Percentiles rank a stretch among this genome's conserved stretches.
Evolutionary conservation across 2,797 vertebrate genomes (phyloP).

Genomic region (Pachyuromys duprasi): DNA sequence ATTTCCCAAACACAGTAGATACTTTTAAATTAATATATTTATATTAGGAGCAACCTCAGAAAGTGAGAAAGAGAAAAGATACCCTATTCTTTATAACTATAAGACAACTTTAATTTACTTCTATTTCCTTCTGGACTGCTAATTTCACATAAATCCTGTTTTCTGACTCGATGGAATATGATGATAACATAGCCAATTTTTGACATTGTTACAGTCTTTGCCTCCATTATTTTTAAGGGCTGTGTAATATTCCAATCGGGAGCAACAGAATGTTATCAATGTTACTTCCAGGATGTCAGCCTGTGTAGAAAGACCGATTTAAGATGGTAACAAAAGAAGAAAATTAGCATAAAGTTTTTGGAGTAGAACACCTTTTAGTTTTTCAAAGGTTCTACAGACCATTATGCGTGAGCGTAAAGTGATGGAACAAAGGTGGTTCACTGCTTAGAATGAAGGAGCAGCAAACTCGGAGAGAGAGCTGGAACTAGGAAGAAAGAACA

Average conservation of each 20-base stretch:
- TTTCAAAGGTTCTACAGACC: background rate
- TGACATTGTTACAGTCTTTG: background rate
- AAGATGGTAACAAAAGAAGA: constrained; percentile 27
- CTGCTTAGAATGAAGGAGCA: background rate
- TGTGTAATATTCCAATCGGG: background rate
- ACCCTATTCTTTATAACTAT: background rate
- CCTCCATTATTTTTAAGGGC: constrained; percentile 33
- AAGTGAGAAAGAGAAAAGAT: background rate
- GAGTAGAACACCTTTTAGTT: background rate
- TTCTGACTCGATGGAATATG: background rate
- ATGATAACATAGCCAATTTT: background rate
- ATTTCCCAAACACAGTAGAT: background rate
- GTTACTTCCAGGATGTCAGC: background rate
- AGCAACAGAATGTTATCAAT: constrained; percentile 42
- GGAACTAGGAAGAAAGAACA: background rate
- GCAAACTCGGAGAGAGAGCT: background rate
- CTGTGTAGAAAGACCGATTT: background rate
- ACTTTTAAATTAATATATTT: background rate
- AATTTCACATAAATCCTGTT: background rate
- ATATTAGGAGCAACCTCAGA: background rate
- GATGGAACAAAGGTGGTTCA: constrained; percentile 7
- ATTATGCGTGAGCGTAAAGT: background rate
- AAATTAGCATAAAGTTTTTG: constrained; percentile 39
- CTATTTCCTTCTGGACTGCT: background rate
- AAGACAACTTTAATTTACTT: constrained; percentile 12